These are phyloP conservation scores for Jacana jacana DNA, from an alignment of 2,113 vertebrate genomes.

Conservation along the genomic window DNA sequence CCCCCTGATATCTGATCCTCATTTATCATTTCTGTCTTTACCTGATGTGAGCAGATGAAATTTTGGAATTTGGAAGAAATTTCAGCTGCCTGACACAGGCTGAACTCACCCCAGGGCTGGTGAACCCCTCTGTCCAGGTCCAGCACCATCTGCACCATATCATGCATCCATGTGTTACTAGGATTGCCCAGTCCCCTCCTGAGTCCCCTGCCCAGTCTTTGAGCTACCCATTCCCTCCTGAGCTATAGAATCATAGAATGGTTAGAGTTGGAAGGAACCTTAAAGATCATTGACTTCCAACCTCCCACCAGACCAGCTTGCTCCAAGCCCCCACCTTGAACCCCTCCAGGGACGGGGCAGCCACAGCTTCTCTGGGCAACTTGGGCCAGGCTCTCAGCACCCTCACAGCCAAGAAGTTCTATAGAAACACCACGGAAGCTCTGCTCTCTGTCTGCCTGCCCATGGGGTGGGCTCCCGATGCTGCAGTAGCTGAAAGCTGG, in stretches of 20 bases:
- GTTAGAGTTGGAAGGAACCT: too few species aligned
- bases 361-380: too few species aligned
- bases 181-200: background rate
- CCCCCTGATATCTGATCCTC: background rate
- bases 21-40: background rate
- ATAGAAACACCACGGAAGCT: rapidly evolving
- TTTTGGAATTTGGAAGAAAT: background rate
- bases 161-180: background rate
- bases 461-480: background rate
- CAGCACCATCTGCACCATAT: background rate
- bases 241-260: too few species aligned
- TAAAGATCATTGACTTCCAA: too few species aligned
- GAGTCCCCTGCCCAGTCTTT: background rate
- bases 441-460: too few species aligned
- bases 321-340: too few species aligned
- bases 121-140: too few species aligned
- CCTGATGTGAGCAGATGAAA: background rate
- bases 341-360: too few species aligned
- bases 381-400: too few species aligned
- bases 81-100: background rate
- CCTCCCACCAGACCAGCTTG: too few species aligned
- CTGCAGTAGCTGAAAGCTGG: background rate
- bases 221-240: background rate
- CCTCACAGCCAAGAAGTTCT: too few species aligned
- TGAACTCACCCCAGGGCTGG: background rate